phyloP scores from a whole-genome alignment of 2,113 vertebrate species.

The Eptesicus fuscus region DNA sequence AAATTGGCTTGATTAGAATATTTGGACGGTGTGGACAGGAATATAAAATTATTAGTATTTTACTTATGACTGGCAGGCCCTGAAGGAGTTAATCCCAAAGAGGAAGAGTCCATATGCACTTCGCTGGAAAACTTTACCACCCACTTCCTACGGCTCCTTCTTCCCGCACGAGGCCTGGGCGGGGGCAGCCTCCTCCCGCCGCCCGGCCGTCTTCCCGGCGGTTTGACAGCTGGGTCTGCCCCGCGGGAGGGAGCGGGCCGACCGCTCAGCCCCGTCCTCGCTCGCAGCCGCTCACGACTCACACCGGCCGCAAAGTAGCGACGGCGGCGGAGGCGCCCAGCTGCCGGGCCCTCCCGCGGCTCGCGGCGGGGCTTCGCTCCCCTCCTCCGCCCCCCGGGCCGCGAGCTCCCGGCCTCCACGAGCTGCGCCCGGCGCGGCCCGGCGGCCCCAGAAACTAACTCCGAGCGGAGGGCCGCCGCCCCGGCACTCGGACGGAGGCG shows the following conservation, averaged over 20 bases:
- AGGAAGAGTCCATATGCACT: constrained; percentile 82
- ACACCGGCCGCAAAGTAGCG: constrained; percentile 71
- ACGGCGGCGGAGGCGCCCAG: constrained; percentile 45
- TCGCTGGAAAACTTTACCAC: constrained; percentile 85
- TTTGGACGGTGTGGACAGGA: constrained; percentile 5
- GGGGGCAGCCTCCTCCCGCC: constrained; percentile 41
- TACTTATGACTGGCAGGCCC: constrained; percentile 47
- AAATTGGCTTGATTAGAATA: constrained; percentile 55
- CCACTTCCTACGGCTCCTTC: constrained; percentile 82
- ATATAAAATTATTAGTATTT: constrained; percentile 13
- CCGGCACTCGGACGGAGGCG: neutral
- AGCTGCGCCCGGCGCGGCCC: constrained; percentile 19
- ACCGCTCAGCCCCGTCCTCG: too few species aligned
- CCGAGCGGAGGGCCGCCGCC: too few species aligned
- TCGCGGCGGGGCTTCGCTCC: neutral
- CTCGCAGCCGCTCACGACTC: constrained; percentile 76
- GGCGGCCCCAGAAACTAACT: constrained; percentile 49
- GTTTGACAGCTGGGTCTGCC: constrained; percentile 78
- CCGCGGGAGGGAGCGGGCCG: too few species aligned
- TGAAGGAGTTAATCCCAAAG: constrained; percentile 83
- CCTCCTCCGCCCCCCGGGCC: neutral
- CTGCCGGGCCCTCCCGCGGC: neutral
- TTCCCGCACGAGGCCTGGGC: constrained; percentile 52
- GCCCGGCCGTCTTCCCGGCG: constrained; percentile 52
- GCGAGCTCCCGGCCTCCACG: constrained; percentile 38